These are phyloP conservation scores for Pristis pectinata DNA, from an alignment of 2,797 vertebrate species.

Conservation along the genomic window DNA sequence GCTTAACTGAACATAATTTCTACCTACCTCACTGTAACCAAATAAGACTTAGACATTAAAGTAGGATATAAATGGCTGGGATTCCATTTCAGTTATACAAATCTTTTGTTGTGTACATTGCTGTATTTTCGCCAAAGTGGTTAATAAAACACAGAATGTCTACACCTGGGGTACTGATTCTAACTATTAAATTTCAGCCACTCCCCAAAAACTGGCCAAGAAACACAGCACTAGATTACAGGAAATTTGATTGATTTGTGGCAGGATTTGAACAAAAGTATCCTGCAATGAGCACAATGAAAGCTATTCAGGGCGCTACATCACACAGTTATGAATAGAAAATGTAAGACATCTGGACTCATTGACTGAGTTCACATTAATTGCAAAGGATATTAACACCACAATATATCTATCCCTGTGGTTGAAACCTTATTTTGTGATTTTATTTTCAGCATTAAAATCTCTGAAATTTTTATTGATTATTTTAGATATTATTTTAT, in stretches of 20 bases:
- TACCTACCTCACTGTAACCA: too few relatives aligned
- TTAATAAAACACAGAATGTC: background rate
- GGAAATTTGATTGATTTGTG: conserved; percentile 2
- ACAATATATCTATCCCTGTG: background rate
- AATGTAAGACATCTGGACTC: background rate
- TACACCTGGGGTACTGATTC: background rate
- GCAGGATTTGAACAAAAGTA: background rate
- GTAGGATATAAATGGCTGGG: too few relatives aligned
- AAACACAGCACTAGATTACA: background rate
- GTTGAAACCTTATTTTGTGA: background rate
- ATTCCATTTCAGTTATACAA: too few relatives aligned
- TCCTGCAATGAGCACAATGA: background rate
- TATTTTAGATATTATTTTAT: background rate
- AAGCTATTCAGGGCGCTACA: background rate
- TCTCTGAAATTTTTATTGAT: background rate
- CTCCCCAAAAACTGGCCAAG: background rate
- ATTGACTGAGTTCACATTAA: background rate
- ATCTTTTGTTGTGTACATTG: too few relatives aligned
- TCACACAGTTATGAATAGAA: background rate
- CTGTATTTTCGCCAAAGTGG: background rate
- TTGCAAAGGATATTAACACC: background rate
- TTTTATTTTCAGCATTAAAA: background rate
- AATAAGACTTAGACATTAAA: too few relatives aligned
- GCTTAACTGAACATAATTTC: too few relatives aligned
- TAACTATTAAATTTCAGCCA: background rate